Conservation (phyloP, 2,113 vertebrate genomes). For the Spheniscus mendiculus region DNA sequence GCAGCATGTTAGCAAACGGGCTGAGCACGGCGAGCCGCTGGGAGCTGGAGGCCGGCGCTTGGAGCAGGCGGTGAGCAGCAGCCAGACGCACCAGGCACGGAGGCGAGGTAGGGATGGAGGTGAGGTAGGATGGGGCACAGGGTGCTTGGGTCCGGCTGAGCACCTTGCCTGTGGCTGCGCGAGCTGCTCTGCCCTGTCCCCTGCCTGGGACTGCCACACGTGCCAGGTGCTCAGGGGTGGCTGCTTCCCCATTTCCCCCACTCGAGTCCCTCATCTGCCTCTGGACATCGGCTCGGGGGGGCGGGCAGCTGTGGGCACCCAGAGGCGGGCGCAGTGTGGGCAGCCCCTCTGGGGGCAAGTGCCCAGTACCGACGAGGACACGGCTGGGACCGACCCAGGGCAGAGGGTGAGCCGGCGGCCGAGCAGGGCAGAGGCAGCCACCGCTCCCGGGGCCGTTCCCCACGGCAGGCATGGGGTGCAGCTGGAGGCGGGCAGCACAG, state of each 20-base stretch:
- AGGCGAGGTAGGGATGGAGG: background rate
- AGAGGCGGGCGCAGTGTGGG: fast-evolving
- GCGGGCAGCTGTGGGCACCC: background rate
- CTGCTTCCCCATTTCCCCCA: background rate
- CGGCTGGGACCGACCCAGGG: fast-evolving
- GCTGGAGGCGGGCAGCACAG: background rate
- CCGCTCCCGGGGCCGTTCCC: fast-evolving
- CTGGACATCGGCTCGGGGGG: fast-evolving
- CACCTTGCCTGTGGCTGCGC: background rate
- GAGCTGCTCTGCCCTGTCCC: background rate
- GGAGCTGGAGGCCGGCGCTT: background rate
- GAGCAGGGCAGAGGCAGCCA: background rate
- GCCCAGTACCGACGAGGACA: fast-evolving
- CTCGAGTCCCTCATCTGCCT: background rate
- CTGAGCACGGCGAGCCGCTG: background rate
- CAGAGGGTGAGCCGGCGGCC: fast-evolving
- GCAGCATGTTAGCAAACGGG: constrained; percentile 13
- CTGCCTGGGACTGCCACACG: background rate
- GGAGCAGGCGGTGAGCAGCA: background rate
- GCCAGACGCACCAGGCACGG: background rate
- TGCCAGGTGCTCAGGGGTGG: fast-evolving
- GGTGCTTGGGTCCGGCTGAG: background rate
- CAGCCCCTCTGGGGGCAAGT: background rate
- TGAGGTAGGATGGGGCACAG: background rate
- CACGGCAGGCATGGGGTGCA: background rate